phyloP scores from a whole-genome alignment of 2,888 invertebrate species.

The Apantesis nais region DNA sequence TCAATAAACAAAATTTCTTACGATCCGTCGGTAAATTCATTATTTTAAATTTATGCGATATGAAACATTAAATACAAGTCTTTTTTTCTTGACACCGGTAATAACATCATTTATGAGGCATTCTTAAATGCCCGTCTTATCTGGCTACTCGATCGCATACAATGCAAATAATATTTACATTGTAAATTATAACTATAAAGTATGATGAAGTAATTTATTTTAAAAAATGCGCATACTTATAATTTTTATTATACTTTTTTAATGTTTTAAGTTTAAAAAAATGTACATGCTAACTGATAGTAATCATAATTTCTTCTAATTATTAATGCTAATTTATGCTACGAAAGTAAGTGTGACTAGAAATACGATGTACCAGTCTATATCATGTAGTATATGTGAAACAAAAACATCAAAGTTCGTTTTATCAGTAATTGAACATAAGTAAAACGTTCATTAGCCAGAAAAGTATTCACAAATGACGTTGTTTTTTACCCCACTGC shows the following conservation, averaged over 20 bases:
- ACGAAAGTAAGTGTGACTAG: not conserved
- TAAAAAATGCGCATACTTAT: not conserved
- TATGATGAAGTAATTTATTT: not conserved
- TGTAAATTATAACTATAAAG: not conserved
- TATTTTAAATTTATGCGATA: not conserved
- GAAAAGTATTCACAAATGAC: not conserved
- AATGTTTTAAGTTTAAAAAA: not conserved
- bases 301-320: not conserved
- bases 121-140: not conserved
- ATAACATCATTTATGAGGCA: not conserved
- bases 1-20: not conserved
- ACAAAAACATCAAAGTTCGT: no score
- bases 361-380: not conserved
- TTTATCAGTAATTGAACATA: not conserved
- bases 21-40: not conserved
- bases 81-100: not conserved
- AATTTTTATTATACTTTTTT: not conserved
- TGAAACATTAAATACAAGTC: not conserved
- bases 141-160: not conserved
- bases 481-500: not conserved
- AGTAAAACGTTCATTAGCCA: not conserved
- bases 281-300: not conserved
- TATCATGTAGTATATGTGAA: not conserved
- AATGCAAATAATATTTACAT: not conserved
- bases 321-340: not conserved